Evolutionary conservation across 2,797 vertebrate species (phyloP).

Genomic region (Chiroxiphia lanceolata): DNA sequence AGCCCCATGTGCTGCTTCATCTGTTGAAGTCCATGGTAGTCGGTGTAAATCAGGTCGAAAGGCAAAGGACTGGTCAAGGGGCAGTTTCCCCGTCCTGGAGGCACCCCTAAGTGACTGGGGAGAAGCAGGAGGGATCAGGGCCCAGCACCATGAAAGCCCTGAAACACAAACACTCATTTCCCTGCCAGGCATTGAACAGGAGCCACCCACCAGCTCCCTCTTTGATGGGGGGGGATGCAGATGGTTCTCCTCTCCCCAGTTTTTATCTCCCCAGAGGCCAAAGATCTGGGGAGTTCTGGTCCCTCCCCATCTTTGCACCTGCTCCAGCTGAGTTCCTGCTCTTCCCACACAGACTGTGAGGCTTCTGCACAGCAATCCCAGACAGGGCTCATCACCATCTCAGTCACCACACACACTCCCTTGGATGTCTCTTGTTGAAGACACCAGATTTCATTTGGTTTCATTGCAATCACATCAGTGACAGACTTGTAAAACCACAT

Average conservation of each 20-base stretch:
- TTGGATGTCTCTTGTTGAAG: not conserved
- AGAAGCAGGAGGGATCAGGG: slow-evolving; percentile 59
- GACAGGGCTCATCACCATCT: not conserved
- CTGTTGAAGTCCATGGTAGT: slow-evolving; percentile 97
- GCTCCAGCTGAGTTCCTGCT: not conserved
- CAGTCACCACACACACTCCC: not conserved
- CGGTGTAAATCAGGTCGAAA: slow-evolving; percentile 97
- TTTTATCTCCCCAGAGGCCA: not conserved
- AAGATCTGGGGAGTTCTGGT: not conserved
- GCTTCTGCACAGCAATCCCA: not conserved
- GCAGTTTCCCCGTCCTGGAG: slow-evolving; percentile 95
- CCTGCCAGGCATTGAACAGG: not conserved
- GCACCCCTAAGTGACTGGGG: slow-evolving; percentile 90
- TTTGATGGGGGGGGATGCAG: not conserved
- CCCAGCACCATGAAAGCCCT: not conserved
- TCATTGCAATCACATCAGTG: not conserved
- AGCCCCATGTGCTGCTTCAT: slow-evolving; percentile 99
- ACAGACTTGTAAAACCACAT: not conserved
- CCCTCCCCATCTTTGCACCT: not conserved
- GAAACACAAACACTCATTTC: not conserved
- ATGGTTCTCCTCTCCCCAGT: not conserved
- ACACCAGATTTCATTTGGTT: not conserved
- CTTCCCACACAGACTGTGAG: not conserved
- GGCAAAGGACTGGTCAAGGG: slow-evolving; percentile 90
- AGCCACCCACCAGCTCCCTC: not conserved